Evolutionary conservation across 2,113 vertebrate genomes (phyloP), one percentile per base, ranked within the genome.

Genomic region (Empidonax alnorum): DNA sequence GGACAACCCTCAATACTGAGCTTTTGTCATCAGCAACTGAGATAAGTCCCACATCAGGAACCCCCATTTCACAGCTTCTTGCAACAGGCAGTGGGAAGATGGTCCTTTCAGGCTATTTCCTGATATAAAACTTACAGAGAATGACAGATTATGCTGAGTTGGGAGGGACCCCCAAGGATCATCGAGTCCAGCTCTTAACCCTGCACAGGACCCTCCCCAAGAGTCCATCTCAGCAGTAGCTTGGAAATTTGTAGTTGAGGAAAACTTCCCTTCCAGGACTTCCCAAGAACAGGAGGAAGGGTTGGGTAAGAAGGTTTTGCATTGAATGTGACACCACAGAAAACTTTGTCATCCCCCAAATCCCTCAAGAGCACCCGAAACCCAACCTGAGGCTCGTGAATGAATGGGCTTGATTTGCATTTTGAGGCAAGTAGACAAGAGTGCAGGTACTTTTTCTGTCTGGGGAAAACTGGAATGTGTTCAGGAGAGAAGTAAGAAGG

Each of bases 401-500:
- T 63, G 12, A 6, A 27, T 65, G 66, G 91, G n/a, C 92, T 96
- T 3, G 0, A n/a, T 93, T 89, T 91, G 87, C 84, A 46, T 62
- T 61, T 5, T 17, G 33, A 65, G 85, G 89, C 83, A 75, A 37
- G 39, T 13, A 50, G 75, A 39, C 0, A 4, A 59, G 61, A 83
- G 73, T 8, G 66, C 65, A 76, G 95, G 84, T 95, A 78, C 73
- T 61, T 68, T 7, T 69, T 8, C 50, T 90, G 79, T 65, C 42
- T 84, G 14, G 52, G 44, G 90, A 97, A 93, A 97, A 74, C 90
- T 22, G 79, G 63, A 10, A 39, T 90, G 94, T 89, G 95, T 65
- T 94, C 72, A 21, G 22, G 2, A 67, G 35, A 74, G 53, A 71
- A 0, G 9, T 74, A 73, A 52, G 73, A 52, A 61, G 46, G 50